A percentile compares a stretch with the other conserved stretches of the same genome.
Conservation (phyloP, 2,113 vertebrate species). For the Phycodurus eques region DNA sequence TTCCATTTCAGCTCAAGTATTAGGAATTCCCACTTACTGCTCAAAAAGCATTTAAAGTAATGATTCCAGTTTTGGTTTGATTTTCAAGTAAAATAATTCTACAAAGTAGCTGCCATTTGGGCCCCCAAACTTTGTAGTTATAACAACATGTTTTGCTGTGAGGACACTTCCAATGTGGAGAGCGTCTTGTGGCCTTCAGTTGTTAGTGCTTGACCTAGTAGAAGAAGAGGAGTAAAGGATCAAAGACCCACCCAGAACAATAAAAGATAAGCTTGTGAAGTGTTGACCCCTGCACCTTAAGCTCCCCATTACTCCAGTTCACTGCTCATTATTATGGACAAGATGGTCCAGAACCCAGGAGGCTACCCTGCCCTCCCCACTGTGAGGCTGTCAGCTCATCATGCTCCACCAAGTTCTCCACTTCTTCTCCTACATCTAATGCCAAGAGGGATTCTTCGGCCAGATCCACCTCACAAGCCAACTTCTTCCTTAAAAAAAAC, state of each 20-base stretch:
- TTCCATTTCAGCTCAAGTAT: background rate
- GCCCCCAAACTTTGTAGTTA: slow-evolving; percentile 2
- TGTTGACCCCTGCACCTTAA: slow-evolving; percentile 55
- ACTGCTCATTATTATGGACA: slow-evolving; percentile 62
- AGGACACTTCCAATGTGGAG: slow-evolving; percentile 23
- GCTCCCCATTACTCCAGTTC: slow-evolving; percentile 63
- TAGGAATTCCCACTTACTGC: background rate
- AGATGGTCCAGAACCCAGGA: slow-evolving; percentile 18
- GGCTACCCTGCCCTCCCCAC: slow-evolving; percentile 24
- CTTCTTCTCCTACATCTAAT: slow-evolving; percentile 18
- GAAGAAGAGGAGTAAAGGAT: slow-evolving; percentile 37
- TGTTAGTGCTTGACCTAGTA: slow-evolving; percentile 40
- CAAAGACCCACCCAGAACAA: slow-evolving; percentile 54
- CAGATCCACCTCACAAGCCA: slow-evolving; percentile 25
- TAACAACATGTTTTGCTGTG: slow-evolving; percentile 18
- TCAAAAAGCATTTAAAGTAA: background rate
- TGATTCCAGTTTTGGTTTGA: slow-evolving; percentile 11
- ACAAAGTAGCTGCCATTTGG: background rate
- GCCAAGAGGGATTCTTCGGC: slow-evolving; percentile 25
- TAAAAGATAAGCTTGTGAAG: slow-evolving; percentile 53
- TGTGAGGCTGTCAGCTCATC: slow-evolving; percentile 39
- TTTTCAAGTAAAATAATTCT: slow-evolving; percentile 15
- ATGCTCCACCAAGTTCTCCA: slow-evolving; percentile 16
- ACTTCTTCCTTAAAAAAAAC: slow-evolving; percentile 20
- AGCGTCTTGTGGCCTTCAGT: slow-evolving; percentile 19